Base-by-base conservation (phyloP, 2,797 vertebrate genomes). In the Kryptopterus vitreolus region DNA sequence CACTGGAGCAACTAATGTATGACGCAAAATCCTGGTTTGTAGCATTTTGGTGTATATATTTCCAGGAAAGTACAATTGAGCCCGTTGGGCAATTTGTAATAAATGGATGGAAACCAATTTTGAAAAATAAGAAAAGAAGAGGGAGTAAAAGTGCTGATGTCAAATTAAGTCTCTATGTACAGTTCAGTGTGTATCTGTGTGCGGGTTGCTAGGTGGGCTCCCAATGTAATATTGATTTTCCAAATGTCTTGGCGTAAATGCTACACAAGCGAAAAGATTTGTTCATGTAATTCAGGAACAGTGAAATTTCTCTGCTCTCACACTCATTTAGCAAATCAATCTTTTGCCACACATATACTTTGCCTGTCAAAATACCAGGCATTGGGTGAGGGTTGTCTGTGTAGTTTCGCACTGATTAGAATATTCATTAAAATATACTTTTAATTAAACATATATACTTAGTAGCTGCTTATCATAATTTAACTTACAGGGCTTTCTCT, bases 191-290 rank as follows among this genome's bases (percentile, higher is more conserved):
- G 77, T 81, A 53, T 80, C 35, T 80, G 79, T 81, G 85, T 43
- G 38, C 38, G 38, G 38, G 38, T 76, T 82, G 76, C 82, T 84
- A 82, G 80, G 82, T 81, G 80, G 84, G 84, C 78, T 72, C 63
- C 43, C n/a, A 63, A 78, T 82, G 72, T 62, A 71, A 81, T 82
- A 82, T 76, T 4, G 33, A 52, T 50, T 82, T 82, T 62, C 63
- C 57, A 76, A 55, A 76, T 75, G 55, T 79, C 69, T 86, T 80
- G 70, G 70, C 77, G 74, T 63, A 18, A 74, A 33, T 3, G 35
- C 18, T 55, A 55, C 29, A 55, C 31, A 72, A 2, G 50, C 52
- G 35, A 35, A n/a, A 33, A 29, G 46, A 70, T 70, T 70, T 52
- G 48, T 31, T 31, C 46, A 71, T 71, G 38, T 43, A 52, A n/a